Percentiles rank a stretch among this genome's conserved stretches.
Conservation (phyloP, 2,888 invertebrate species). For the Lasius platythorax region DNA sequence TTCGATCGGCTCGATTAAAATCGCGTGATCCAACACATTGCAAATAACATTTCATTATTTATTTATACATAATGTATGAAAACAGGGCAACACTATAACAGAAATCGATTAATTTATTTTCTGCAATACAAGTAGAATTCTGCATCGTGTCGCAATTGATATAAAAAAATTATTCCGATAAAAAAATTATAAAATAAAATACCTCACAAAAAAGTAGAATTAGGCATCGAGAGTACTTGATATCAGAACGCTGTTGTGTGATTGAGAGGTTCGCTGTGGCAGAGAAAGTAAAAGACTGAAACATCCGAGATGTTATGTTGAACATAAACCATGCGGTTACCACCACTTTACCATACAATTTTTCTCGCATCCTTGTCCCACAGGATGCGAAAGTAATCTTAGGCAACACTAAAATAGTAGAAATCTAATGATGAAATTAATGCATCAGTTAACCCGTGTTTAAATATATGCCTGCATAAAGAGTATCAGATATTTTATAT, state of each 20-base stretch:
- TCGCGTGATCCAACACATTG: not conserved
- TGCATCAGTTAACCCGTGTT: too few relatives aligned
- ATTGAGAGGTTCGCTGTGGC: constrained; percentile 77
- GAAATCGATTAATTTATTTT: not conserved
- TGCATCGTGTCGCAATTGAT: not conserved
- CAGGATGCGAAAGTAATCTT: not conserved
- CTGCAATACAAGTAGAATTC: not conserved
- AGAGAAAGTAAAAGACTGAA: constrained; percentile 85
- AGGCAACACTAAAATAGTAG: not conserved
- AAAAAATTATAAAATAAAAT: not conserved
- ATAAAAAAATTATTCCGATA: not conserved
- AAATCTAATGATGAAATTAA: too few relatives aligned
- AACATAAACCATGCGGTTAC: constrained; percentile 78
- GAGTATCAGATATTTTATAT: too few relatives aligned
- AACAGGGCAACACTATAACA: not conserved
- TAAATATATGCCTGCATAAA: too few relatives aligned
- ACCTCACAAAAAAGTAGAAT: constrained; percentile 5
- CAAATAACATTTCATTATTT: not conserved
- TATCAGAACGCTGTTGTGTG: constrained; percentile 34
- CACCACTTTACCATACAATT: constrained; percentile 71
- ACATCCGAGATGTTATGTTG: constrained; percentile 79
- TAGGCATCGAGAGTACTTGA: constrained; percentile 69
- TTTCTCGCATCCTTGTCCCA: not conserved
- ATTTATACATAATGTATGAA: not conserved
- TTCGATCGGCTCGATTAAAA: not conserved